Evolutionary conservation across 2,797 vertebrate genomes (phyloP).

Genomic region (Eremophila alpestris): DNA sequence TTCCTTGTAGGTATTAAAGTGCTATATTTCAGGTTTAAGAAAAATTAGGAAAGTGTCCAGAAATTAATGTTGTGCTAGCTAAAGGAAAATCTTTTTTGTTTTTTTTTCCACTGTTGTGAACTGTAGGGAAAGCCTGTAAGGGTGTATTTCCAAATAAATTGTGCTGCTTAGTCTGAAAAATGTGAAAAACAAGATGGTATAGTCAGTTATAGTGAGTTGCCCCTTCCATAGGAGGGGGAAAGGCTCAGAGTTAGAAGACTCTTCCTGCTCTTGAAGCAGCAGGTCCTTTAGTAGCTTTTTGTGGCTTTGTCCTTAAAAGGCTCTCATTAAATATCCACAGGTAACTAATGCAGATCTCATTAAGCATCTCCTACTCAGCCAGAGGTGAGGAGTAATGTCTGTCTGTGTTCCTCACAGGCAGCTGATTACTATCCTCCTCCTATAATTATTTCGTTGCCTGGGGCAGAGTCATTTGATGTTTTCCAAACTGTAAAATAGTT

Average conservation of each 20-base stretch:
- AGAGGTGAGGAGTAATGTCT: conserved; percentile 37
- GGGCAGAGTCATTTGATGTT: neutral
- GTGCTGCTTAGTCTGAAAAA: neutral
- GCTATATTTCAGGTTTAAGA: neutral
- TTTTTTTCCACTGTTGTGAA: neutral
- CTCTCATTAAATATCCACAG: neutral
- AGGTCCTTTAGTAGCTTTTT: neutral
- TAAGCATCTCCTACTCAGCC: conserved; percentile 20
- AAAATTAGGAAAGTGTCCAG: neutral
- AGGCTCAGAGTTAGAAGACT: neutral
- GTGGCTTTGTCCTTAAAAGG: conserved; percentile 35
- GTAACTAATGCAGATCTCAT: neutral
- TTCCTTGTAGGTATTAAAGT: neutral
- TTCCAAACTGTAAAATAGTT: neutral
- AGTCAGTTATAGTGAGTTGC: neutral
- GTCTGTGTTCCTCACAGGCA: conserved; percentile 35
- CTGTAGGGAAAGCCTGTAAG: neutral
- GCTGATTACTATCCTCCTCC: neutral
- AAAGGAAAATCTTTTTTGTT: neutral
- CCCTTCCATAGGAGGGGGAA: neutral
- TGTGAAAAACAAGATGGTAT: neutral
- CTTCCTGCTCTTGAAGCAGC: neutral
- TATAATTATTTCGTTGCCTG: conserved; percentile 11
- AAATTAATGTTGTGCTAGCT: neutral
- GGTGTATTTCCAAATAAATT: neutral